Conservation (phyloP, 92 coral and sea anemone species). For the Phenganax stokvisi region DNA sequence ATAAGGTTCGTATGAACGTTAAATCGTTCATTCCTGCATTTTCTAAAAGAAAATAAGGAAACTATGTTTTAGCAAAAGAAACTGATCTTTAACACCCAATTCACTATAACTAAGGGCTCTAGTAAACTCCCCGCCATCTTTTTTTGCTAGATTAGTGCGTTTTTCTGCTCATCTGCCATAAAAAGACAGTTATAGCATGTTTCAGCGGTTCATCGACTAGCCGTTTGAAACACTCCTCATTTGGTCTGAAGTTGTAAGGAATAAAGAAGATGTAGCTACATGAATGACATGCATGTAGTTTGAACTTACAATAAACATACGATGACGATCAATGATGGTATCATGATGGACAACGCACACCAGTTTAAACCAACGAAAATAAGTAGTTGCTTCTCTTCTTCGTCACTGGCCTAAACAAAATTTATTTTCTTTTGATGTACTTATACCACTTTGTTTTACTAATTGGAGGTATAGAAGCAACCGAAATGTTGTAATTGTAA, state of each 20-base stretch:
- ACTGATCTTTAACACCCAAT: not conserved
- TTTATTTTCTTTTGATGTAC: no score
- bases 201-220: no score
- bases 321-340: constrained; percentile 47
- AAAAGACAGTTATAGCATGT: no score
- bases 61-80: not conserved
- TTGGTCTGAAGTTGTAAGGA: not conserved
- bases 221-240: no score
- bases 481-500: no score
- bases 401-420: constrained; percentile 7
- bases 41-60: constrained; percentile 11
- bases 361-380: constrained; percentile 55
- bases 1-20: constrained; percentile 66
- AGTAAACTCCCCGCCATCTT: no score
- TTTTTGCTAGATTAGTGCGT: no score
- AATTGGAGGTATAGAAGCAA: no score
- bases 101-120: not conserved
- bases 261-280: not conserved
- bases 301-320: constrained; percentile 46
- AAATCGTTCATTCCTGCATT: constrained; percentile 52
- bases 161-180: no score
- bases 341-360: constrained; percentile 48
- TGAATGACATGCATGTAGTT: not conserved
- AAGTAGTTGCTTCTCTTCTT: constrained; percentile 2
- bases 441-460: no score